phyloP scores from a whole-genome alignment of 1,140 invertebrate genomes.

The Ptiloglossa arizonensis region DNA sequence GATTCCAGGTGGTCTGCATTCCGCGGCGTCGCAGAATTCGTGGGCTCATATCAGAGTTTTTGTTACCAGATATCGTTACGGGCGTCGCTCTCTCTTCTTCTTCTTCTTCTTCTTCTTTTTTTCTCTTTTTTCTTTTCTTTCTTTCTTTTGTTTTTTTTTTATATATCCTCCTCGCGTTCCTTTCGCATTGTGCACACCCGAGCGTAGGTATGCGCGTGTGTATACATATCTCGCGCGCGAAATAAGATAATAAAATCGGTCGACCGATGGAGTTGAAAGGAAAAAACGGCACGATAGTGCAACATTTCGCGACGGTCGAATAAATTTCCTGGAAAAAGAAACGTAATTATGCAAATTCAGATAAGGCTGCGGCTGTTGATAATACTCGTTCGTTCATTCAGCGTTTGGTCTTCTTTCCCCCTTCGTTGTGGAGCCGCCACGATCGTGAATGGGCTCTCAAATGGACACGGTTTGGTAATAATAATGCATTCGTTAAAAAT shows the following conservation, averaged over 20 bases:
- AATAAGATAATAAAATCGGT: constrained; percentile 11
- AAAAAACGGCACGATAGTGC: not conserved
- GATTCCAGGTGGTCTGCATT: constrained; percentile 1
- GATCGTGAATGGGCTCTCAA: too few relatives aligned
- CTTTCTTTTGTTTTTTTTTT: too few relatives aligned
- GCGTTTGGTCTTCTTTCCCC: too few relatives aligned
- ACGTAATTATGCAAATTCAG: not conserved
- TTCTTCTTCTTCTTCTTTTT: too few relatives aligned
- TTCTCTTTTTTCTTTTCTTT: too few relatives aligned
- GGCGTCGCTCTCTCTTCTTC: not conserved
- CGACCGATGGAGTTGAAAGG: not conserved
- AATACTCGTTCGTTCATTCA: too few relatives aligned
- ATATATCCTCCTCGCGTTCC: not conserved
- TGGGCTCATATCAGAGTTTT: constrained; percentile 19
- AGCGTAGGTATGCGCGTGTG: too few relatives aligned
- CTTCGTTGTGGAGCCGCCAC: too few relatives aligned
- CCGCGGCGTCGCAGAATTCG: not conserved
- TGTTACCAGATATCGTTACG: constrained; percentile 37
- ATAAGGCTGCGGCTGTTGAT: not conserved
- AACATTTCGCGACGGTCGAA: not conserved
- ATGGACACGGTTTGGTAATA: too few relatives aligned
- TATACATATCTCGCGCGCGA: too few relatives aligned
- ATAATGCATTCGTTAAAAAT: too few relatives aligned
- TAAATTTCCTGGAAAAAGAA: not conserved
- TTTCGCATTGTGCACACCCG: not conserved